These are phyloP conservation scores for Drymonia ruficornis DNA, from an alignment of 2,888 invertebrate genomes.

Conservation along the genomic window DNA sequence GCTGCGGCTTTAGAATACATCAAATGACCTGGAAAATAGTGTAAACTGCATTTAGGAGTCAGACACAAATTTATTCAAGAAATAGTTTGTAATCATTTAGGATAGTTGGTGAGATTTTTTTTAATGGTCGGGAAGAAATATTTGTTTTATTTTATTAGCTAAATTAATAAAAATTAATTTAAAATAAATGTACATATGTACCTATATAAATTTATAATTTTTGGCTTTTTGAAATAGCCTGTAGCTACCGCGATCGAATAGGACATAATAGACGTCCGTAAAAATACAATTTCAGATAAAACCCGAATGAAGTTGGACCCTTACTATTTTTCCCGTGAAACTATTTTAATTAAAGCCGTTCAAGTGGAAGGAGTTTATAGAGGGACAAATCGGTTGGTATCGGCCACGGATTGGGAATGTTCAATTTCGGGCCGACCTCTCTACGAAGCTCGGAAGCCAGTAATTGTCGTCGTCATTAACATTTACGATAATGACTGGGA, in stretches of 20 bases:
- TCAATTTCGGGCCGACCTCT: constrained; percentile 66
- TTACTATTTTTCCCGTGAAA: constrained; percentile 72
- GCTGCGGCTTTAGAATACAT: too few species aligned
- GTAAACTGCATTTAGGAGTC: too few species aligned
- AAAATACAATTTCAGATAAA: constrained; percentile 36
- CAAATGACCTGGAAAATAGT: too few species aligned
- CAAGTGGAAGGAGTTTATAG: constrained; percentile 74
- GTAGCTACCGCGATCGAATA: constrained; percentile 18
- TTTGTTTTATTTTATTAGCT: too few species aligned
- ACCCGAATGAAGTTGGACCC: constrained; percentile 54
- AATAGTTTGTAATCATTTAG: too few species aligned
- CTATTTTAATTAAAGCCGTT: constrained; percentile 78
- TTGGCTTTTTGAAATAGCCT: too few species aligned
- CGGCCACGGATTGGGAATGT: constrained; percentile 72
- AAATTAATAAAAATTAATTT: too few species aligned
- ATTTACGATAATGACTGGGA: constrained; percentile 80
- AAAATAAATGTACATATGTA: too few species aligned
- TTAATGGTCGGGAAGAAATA: too few species aligned
- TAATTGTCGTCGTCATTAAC: constrained; percentile 81
- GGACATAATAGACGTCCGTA: constrained; percentile 21
- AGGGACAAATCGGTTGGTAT: constrained; percentile 64
- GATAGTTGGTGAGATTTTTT: too few species aligned
- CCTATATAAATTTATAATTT: too few species aligned
- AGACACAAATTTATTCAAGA: too few species aligned
- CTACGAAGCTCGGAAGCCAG: constrained; percentile 64